Evolutionary conservation across 2,797 vertebrate genomes (phyloP).

Genomic region (Pangasius larnaudii): DNA sequence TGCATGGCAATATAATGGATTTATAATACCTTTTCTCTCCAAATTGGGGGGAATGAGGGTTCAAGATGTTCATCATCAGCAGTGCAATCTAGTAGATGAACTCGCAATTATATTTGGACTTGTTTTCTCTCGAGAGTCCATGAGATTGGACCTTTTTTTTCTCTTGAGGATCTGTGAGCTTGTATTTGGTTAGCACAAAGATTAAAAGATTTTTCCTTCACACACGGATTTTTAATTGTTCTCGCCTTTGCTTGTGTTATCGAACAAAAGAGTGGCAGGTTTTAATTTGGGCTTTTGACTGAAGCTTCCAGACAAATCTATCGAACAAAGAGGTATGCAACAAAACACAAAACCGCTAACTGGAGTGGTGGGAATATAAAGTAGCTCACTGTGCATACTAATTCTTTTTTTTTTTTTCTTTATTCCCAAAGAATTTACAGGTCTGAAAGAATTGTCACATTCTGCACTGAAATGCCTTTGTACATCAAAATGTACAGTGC

Average conservation of each 20-base stretch:
- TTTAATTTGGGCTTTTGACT: slow-evolving; percentile 37
- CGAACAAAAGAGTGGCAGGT: slow-evolving; percentile 37
- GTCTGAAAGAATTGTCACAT: not conserved
- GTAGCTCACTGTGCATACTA: not conserved
- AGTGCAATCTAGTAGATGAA: slow-evolving; percentile 21
- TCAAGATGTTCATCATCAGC: slow-evolving; percentile 39
- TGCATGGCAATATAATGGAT: slow-evolving; percentile 46
- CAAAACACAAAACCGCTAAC: slow-evolving; percentile 14
- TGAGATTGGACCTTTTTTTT: slow-evolving; percentile 19
- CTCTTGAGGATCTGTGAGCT: slow-evolving; percentile 17
- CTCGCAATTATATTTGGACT: slow-evolving; percentile 46
- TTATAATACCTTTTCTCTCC: slow-evolving; percentile 51
- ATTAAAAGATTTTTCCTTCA: slow-evolving; percentile 39
- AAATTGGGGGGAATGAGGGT: slow-evolving; percentile 1
- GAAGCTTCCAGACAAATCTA: slow-evolving; percentile 36
- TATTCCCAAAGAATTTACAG: not conserved
- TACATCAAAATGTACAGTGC: not conserved
- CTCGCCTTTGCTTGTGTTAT: slow-evolving; percentile 31
- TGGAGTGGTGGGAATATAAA: slow-evolving; percentile 6
- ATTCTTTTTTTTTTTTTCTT: not conserved
- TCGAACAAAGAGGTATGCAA: slow-evolving; percentile 36
- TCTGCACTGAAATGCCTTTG: not conserved
- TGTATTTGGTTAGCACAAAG: slow-evolving; percentile 45
- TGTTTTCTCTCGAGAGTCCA: slow-evolving; percentile 23
- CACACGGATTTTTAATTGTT: slow-evolving; percentile 36